Evolutionary conservation across 2,797 vertebrate genomes (phyloP), one percentile per base, ranked within the genome.

Genomic region (Crax fasciolata): DNA sequence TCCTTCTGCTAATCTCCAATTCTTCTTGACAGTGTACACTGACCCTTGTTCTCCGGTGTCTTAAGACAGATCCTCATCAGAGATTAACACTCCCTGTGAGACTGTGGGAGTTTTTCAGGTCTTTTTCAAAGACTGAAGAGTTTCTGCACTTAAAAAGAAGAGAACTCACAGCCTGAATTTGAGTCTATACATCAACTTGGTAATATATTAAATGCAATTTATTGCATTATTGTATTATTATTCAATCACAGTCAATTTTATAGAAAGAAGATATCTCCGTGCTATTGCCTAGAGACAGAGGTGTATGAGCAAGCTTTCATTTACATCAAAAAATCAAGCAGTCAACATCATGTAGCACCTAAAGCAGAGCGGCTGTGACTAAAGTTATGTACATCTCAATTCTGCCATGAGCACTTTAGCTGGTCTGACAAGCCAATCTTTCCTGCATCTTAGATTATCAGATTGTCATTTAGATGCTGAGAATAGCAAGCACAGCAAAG

Each of bases 51-150:
- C 87, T 96, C 72, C 70, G 0, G 17, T 91, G 46, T 74, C 72
- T 89, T 95, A 92, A 84, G 71, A 82, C 52, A 88, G 90, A 91
- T 90, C 58, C 51, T 63, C 72, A 89, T 61, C 80, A 86, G 86
- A 94, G 79, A 68, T 94, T 97, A 93, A 94, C 92, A 81, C 51
- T 92, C 55, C 55, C 78, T 78, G 2, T 49, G 90, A 95, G 74
- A 66, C 84, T 30, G 59, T 2, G 25, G 58, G 18, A 87, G 46
- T 28, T 89, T 78, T 93, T 83, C 78, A 61, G 70, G 30, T 58
- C 66, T 73, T 72, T 89, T 58, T 86, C 38, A 51, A 25, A 55
- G 66, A 73, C 73, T 85, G 63, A 92, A 90, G 54, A 30, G 21
- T 73, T 95, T 92, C 59, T 90, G 51, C 23, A 84, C n/a, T 91